Evolutionary conservation across 2,797 vertebrate species (phyloP), one percentile per base, ranked within the genome.

Genomic region (Rachycentron canadum): DNA sequence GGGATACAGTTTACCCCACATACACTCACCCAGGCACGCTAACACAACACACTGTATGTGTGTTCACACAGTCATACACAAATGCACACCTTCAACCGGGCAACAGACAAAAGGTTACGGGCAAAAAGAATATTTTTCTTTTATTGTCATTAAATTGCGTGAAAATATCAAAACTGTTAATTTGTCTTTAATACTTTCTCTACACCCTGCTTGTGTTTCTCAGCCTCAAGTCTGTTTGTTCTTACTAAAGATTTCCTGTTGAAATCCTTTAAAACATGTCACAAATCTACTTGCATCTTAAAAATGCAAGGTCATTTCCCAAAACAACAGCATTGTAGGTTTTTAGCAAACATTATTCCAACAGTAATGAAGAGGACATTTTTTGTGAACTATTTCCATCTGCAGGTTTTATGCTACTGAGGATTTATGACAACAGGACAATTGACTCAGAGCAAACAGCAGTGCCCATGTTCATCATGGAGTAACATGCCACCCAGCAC

Each of bases 1-100:
- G 92, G 7, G 85, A 94, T 91, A 85, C 91, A 88, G 91, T 93
- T 87, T 89, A 90, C 88, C 83, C 83, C 89, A 88, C 88, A 76
- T 85, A 79, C 69, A 78, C 88, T 86, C 82, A 79, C 30, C 4
- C 66, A 83, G 72, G 76, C 78, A 78, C 60, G 57, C 83, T 65
- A 75, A 72, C 81, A 71, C 75, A 89, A 72, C 57, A 62, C 26
- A 68, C 69, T 65, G 55, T 68, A 47, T 47, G 34, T 45, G 56
- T 19, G 9, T 3, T 57, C 56, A 40, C 30, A 32, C 30, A 28
- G 55, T 57, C 69, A 26, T 30, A 52, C 47, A 59, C 47, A n/a
- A 32, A 25, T 58, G 66, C 63, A 23, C 32, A 68, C 59, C 40
- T 52, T 21, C 38, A 3, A 26, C 28, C n/a, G 17, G 23, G 7